phyloP scores from a whole-genome alignment of 2,888 invertebrate genomes.

The Tolmerus cingulatus region DNA sequence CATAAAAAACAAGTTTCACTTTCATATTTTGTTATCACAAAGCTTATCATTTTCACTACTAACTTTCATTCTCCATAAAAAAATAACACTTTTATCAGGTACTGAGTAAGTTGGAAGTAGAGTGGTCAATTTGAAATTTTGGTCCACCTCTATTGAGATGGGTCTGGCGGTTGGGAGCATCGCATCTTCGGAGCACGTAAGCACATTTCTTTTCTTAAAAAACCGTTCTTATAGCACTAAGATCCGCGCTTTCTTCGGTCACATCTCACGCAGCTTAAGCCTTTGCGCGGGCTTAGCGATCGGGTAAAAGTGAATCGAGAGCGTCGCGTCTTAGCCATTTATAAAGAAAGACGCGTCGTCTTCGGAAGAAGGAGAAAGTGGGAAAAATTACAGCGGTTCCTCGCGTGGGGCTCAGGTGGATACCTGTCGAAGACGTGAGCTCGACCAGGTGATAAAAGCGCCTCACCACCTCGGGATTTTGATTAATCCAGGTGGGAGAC shows the following conservation, averaged over 20 bases:
- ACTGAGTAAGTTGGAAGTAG: background rate
- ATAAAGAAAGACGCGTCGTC: constrained; percentile 29
- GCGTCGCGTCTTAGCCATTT: background rate
- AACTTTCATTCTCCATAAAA: constrained; percentile 34
- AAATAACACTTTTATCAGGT: background rate
- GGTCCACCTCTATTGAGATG: background rate
- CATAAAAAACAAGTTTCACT: constrained; percentile 8
- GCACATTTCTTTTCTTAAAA: background rate
- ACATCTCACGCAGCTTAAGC: background rate
- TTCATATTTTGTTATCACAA: background rate
- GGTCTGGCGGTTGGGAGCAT: background rate
- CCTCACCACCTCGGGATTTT: background rate
- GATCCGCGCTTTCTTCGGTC: background rate
- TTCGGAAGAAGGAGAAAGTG: constrained; percentile 57
- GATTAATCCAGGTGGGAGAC: constrained; percentile 6
- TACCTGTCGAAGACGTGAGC: constrained; percentile 4
- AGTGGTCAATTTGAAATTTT: background rate
- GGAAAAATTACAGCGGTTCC: constrained; percentile 54
- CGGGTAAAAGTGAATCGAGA: constrained; percentile 43
- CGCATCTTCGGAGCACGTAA: background rate
- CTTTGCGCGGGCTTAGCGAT: background rate
- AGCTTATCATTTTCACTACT: background rate
- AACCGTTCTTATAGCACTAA: background rate
- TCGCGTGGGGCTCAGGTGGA: background rate
- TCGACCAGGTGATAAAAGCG: background rate